A percentile compares a stretch with the other conserved stretches of the same genome.
Evolutionary conservation across 2,888 invertebrate species (phyloP).

Genomic region (Drymonia ruficornis): DNA sequence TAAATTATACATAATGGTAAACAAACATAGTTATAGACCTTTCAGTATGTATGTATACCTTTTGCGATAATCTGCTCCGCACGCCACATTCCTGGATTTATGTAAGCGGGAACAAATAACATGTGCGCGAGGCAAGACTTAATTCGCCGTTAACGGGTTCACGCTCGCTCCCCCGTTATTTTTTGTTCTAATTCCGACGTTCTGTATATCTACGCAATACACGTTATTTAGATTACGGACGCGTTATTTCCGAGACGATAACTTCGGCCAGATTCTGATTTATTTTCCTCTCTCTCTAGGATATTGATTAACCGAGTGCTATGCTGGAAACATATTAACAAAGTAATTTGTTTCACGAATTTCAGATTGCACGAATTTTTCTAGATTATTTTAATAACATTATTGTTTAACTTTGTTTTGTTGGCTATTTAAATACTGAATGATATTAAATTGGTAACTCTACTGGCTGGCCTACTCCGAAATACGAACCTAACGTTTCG

Average conservation of each 20-base stretch:
- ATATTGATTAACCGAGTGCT: background rate
- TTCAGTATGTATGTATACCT: no score
- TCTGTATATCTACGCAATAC: conserved; percentile 10
- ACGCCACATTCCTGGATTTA: conserved; percentile 28
- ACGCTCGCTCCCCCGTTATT: conserved; percentile 32
- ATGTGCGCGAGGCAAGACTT: conserved; percentile 31
- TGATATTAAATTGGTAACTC: no score
- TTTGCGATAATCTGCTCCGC: conserved; percentile 18
- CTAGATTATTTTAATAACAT: no score
- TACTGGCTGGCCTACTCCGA: no score
- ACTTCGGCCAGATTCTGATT: background rate
- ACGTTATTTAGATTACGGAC: conserved; percentile 5
- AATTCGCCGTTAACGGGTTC: conserved; percentile 37
- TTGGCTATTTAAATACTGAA: no score
- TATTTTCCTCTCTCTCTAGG: background rate
- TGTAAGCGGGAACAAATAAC: conserved; percentile 37
- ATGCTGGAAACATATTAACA: background rate
- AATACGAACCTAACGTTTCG: no score
- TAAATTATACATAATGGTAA: no score
- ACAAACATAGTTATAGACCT: no score
- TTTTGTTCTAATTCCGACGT: conserved; percentile 25
- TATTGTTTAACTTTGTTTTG: no score
- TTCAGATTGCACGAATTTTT: no score
- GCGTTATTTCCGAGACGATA: conserved; percentile 3
- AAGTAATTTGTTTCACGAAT: background rate